Percentiles rank a stretch among this genome's conserved stretches.
phyloP scores from a whole-genome alignment of 2,888 invertebrate species.

The Clivina fossor region DNA sequence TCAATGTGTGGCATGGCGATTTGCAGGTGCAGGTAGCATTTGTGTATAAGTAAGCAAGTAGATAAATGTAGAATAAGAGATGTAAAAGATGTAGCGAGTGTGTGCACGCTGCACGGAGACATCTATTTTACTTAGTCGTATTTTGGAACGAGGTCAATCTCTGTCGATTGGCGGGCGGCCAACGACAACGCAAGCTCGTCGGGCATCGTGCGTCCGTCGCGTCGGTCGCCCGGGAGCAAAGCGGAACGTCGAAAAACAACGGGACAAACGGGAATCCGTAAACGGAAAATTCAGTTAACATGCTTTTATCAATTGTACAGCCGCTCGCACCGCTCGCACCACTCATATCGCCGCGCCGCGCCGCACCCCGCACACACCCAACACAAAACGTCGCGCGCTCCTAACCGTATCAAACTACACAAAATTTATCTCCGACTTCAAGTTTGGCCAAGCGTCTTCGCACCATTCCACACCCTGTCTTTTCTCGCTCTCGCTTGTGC shows the following conservation, averaged over 20 bases:
- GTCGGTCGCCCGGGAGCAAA: slow-evolving; percentile 22
- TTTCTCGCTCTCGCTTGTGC: too few relatives aligned
- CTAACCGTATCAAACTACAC: slow-evolving; percentile 31
- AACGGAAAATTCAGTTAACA: slow-evolving; percentile 33
- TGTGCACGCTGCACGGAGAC: slow-evolving; percentile 37
- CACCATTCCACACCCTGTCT: too few relatives aligned
- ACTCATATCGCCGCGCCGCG: too few relatives aligned
- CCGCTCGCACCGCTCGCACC: too few relatives aligned
- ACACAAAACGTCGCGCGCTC: slow-evolving; percentile 24
- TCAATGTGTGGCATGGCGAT: too few relatives aligned
- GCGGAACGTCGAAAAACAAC: slow-evolving; percentile 33
- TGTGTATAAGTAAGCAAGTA: not conserved
- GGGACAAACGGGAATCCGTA: slow-evolving; percentile 33
- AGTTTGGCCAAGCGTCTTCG: slow-evolving; percentile 19
- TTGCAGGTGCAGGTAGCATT: not conserved
- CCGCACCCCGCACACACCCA: slow-evolving; percentile 18
- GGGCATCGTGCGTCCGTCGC: slow-evolving; percentile 4
- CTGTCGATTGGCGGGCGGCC: slow-evolving; percentile 29
- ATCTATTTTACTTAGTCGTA: slow-evolving; percentile 48
- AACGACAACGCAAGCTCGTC: slow-evolving; percentile 30
- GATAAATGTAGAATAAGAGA: not conserved
- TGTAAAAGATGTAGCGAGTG: not conserved
- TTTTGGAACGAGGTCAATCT: slow-evolving; percentile 39
- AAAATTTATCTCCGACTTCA: slow-evolving; percentile 25
- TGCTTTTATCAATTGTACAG: slow-evolving; percentile 34